Conservation (phyloP, 2,113 vertebrate genomes). For the Gopherus evgoodei region DNA sequence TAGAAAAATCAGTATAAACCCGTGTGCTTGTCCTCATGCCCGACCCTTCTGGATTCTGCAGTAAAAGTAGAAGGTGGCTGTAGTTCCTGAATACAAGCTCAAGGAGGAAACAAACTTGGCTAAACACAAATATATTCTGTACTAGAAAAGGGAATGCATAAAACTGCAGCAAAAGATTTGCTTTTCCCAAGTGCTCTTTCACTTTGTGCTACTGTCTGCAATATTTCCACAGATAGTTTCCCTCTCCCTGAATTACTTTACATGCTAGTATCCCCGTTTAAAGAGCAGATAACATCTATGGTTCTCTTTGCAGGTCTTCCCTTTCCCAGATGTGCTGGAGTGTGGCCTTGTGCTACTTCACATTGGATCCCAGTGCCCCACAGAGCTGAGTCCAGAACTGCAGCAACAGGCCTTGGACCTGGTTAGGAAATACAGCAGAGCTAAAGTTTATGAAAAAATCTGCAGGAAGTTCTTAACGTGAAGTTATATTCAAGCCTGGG, state of each 20-base stretch:
- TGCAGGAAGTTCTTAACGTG: slow-evolving; percentile 67
- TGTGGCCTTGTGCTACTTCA: slow-evolving; percentile 91
- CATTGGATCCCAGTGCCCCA: slow-evolving; percentile 54
- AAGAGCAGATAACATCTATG: neutral
- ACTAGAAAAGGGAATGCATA: neutral
- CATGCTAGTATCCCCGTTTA: neutral
- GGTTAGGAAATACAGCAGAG: slow-evolving; percentile 74
- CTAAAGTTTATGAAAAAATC: slow-evolving; percentile 52
- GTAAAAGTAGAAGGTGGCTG: neutral
- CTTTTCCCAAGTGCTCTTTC: rapidly evolving
- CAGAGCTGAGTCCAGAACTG: slow-evolving; percentile 61
- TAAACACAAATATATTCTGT: neutral
- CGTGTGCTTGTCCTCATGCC: neutral
- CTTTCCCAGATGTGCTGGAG: slow-evolving; percentile 91
- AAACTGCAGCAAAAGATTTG: neutral
- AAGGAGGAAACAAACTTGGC: neutral
- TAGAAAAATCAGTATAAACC: neutral
- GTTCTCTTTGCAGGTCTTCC: slow-evolving; percentile 79
- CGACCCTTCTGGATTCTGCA: neutral
- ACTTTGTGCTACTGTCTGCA: neutral
- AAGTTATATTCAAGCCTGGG: neutral
- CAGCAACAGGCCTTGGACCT: slow-evolving; percentile 77
- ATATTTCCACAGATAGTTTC: neutral
- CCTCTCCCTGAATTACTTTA: neutral
- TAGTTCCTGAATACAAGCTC: neutral